phyloP scores from a whole-genome alignment of 2,888 invertebrate species.

The Dryobotodes eremita region DNA sequence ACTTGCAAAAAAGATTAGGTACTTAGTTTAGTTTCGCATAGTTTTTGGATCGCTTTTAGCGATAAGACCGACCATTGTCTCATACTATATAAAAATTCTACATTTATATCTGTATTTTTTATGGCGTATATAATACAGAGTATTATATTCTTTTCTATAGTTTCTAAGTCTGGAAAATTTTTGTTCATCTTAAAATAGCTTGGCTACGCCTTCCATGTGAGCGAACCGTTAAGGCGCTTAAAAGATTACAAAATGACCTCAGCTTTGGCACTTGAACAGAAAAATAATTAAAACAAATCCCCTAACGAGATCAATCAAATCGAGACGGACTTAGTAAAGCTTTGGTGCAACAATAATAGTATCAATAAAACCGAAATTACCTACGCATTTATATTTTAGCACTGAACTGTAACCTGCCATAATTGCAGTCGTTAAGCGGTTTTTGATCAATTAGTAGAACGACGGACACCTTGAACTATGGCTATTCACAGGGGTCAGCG shows the following conservation, averaged over 20 bases:
- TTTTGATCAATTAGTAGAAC: slow-evolving; percentile 65
- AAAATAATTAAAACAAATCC: slow-evolving; percentile 39
- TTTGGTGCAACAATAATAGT: slow-evolving; percentile 19
- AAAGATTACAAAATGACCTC: slow-evolving; percentile 44
- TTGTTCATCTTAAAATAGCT: slow-evolving; percentile 14
- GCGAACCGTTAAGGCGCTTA: slow-evolving; percentile 19
- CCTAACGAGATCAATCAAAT: slow-evolving; percentile 44
- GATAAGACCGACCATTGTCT: too few species aligned
- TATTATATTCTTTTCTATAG: neutral
- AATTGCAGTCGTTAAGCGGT: slow-evolving; percentile 32
- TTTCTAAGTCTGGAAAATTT: slow-evolving; percentile 12
- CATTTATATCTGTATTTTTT: too few species aligned
- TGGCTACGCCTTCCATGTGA: neutral
- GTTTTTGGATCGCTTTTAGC: too few species aligned
- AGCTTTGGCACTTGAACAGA: slow-evolving; percentile 21
- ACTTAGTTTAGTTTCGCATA: too few species aligned
- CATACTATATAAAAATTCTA: too few species aligned
- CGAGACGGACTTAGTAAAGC: slow-evolving; percentile 7
- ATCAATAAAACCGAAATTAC: slow-evolving; percentile 14
- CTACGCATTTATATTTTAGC: slow-evolving; percentile 13
- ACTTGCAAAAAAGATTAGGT: slow-evolving; percentile 38
- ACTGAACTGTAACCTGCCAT: slow-evolving; percentile 31
- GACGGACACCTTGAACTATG: slow-evolving; percentile 73
- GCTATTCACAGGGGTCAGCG: slow-evolving; percentile 57
- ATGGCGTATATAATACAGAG: too few species aligned